A percentile compares a stretch with the other conserved stretches of the same genome.
These are phyloP conservation scores for Phymanthus crucifer DNA, from an alignment of 92 coral and sea anemone genomes.

Conservation along the genomic window DNA sequence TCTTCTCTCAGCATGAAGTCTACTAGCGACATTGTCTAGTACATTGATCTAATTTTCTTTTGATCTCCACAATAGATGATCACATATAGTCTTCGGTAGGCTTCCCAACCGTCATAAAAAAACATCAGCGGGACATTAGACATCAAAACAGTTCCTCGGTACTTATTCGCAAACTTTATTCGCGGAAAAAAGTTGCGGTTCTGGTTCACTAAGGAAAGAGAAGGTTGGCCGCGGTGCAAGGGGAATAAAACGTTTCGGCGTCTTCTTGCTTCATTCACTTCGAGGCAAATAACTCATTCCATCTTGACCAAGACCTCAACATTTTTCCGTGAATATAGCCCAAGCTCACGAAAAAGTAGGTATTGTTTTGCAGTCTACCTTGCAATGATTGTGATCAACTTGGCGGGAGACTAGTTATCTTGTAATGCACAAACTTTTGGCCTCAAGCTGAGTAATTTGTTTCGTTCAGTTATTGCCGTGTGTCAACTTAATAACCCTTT, in stretches of 20 bases:
- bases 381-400: not conserved
- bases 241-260: too few species aligned
- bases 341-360: too few species aligned
- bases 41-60: not conserved
- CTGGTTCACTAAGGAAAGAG: too few species aligned
- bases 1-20: not conserved
- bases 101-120: not conserved
- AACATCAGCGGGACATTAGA: not conserved
- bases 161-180: too few species aligned
- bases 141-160: too few species aligned
- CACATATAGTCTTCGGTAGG: not conserved
- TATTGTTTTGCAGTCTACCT: too few species aligned
- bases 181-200: too few species aligned
- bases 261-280: too few species aligned
- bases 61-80: not conserved
- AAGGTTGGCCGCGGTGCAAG: too few species aligned
- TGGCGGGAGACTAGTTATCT: constrained; percentile 11
- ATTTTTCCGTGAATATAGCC: too few species aligned
- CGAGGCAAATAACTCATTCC: too few species aligned
- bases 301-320: too few species aligned
- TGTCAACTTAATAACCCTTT: not conserved
- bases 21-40: constrained; percentile 4
- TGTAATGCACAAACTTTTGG: not conserved
- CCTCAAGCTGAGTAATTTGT: not conserved
- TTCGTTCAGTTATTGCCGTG: not conserved